Conservation (phyloP, 2,797 vertebrate genomes). For the Ctenopoma multispine region DNA sequence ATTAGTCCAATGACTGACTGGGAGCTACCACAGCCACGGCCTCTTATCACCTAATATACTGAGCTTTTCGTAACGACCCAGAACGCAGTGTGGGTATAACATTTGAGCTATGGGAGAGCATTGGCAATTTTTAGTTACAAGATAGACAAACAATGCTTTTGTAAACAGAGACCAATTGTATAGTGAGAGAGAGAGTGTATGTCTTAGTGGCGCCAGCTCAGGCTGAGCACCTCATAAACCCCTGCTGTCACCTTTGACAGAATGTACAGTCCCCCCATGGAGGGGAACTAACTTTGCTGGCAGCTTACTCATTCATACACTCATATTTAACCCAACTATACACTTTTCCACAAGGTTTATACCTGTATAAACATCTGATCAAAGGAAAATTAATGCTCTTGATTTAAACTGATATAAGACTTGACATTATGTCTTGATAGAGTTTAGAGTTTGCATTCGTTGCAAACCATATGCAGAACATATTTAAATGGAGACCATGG, state of each 20-base stretch:
- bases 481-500: constrained; percentile 31
- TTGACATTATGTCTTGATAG: constrained; percentile 4
- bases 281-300: constrained; percentile 54
- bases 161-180: constrained; percentile 49
- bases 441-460: constrained; percentile 22
- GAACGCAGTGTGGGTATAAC: constrained; percentile 18
- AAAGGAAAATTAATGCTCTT: constrained; percentile 5
- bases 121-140: constrained; percentile 40
- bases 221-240: constrained; percentile 85
- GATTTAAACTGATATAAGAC: background rate
- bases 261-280: constrained; percentile 59
- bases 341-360: background rate
- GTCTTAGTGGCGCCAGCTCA: constrained; percentile 84
- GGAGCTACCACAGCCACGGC: constrained; percentile 37
- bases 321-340: constrained; percentile 21
- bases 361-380: constrained; percentile 9
- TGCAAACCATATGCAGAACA: too few relatives aligned
- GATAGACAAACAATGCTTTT: constrained; percentile 56
- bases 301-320: constrained; percentile 43
- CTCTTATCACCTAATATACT: constrained; percentile 66
- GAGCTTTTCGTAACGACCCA: constrained; percentile 52
- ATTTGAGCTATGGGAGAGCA: constrained; percentile 50
- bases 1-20: constrained; percentile 63
- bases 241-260: constrained; percentile 78
- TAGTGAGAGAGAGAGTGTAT: constrained; percentile 55